Evolutionary conservation across 2,888 invertebrate genomes (phyloP), one percentile per base, ranked within the genome.

Genomic region (Apoderus coryli): DNA sequence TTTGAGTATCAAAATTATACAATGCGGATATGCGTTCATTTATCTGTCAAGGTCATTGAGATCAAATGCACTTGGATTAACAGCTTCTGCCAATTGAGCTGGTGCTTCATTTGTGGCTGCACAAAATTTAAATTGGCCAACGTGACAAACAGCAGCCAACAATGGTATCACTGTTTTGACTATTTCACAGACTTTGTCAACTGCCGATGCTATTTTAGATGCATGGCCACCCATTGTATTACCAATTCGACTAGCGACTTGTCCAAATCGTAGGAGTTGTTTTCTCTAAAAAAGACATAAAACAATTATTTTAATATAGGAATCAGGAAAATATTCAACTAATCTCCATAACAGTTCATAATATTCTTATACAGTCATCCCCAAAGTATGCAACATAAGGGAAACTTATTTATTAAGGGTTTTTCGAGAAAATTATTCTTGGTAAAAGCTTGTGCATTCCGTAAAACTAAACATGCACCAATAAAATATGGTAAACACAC

Each of bases 41-140:
- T 35, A 37, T 35, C 29, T 33, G 28, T 39, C 39, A 10, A 39
- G 27, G 23, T 22, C 34, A 33, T 46, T 45, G 12, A 52, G 36
- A 36, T 50, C 43, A 13, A 46, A 25, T 33, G 38, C 42, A 22
- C 37, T 36, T 2, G 50, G 47, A 22, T 44, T 42, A 27, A 54
- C 31, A 7, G 50, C 53, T 26, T 38, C 42, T 2, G 42, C 32
- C 4, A 56, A 32, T 31, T 48, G 43, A 7, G 35, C 41, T 3
- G 53, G 52, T 13, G 48, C 54, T 22, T 46, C 51, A 12, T 46
- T 47, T 9, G 55, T 46, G 4, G 55, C 48, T 3, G 52, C 42
- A 37, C 58, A 58, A 41, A 58, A 58, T 34, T 53, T 44, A 38
- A 57, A 58, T 36, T 57, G 49, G 3, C 56, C 58, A 2, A 57